These are phyloP conservation scores for Bucorvus abyssinicus DNA, from an alignment of 2,797 vertebrate species.

Conservation along the genomic window DNA sequence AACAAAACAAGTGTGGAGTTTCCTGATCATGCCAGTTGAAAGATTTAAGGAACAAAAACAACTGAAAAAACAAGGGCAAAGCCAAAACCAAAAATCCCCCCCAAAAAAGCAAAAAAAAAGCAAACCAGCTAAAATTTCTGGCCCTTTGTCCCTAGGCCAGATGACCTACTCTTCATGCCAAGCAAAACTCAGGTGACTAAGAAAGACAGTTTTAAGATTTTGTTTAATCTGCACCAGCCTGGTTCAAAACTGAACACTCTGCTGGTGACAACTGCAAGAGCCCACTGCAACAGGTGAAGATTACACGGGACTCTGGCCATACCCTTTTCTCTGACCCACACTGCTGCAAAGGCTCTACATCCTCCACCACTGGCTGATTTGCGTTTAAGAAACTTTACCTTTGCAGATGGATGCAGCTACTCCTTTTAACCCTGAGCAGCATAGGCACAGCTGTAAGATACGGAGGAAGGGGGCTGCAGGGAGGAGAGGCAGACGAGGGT, in stretches of 20 bases:
- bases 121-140: neutral
- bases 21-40: neutral
- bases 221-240: neutral
- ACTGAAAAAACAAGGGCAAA: neutral
- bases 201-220: neutral
- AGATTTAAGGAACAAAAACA: constrained; percentile 28
- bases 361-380: neutral
- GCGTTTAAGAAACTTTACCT: neutral
- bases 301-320: neutral
- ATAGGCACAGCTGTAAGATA: neutral
- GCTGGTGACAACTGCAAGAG: neutral
- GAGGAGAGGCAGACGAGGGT: neutral
- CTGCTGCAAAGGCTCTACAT: neutral
- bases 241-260: neutral
- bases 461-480: neutral
- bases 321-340: neutral
- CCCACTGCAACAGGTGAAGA: neutral
- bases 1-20: neutral
- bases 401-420: neutral
- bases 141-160: neutral
- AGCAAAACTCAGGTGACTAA: neutral
- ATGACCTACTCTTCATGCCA: neutral
- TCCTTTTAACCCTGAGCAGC: neutral
- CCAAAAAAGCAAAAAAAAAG: neutral
- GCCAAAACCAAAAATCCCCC: neutral